Base-by-base conservation (phyloP, 2,797 vertebrate genomes). In the Gadopsis marmoratus region DNA sequence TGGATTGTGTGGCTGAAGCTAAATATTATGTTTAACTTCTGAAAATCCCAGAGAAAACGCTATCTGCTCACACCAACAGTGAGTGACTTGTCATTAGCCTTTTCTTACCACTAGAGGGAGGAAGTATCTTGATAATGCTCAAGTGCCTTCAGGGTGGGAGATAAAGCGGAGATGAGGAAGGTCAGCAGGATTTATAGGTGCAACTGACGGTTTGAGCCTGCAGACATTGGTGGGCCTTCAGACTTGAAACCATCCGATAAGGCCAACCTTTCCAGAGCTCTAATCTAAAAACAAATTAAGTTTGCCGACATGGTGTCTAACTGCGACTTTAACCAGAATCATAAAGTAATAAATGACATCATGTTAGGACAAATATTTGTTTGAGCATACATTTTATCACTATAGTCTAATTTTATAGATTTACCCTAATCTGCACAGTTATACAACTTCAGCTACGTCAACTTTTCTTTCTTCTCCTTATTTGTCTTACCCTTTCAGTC, bases 61-160 rank as follows among this genome's bases (percentile, higher is more conserved):
- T 13, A 7, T 7, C 37, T 53, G 2, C 53, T 37, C 31, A 29
- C 16, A 7, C 10, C 31, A 33, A 14, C 5, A 29, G 1, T 54
- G 39, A 47, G 26, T 21, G 14, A 45, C 19, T 3, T 68, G 74
- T 65, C 16, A 1, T 70, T 61, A 6, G n/a, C 17, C 2, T 1
- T 3, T 17, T 26, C 0, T 0, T 51, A 23, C 90, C 91, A 89
- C 82, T 29, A 87, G 91, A 83, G 89, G 85, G 90, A 19, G 58
- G 19, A 29, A 85, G 71, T 31, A 17, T 77, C 61, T 41, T 66
- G 23, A 10, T 41, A 48, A 90, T 83, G 26, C 31, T 47, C 6
- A 13, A 13, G 37, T 7, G 45, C 12, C 16, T 43, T 26, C n/a
- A 54, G n/a, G 23, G 16, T 33, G n/a, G 41, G 45, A 11, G 14